These are phyloP conservation scores for Drosophila paramelanica DNA, from an alignment of 2,888 invertebrate species.

Conservation along the genomic window DNA sequence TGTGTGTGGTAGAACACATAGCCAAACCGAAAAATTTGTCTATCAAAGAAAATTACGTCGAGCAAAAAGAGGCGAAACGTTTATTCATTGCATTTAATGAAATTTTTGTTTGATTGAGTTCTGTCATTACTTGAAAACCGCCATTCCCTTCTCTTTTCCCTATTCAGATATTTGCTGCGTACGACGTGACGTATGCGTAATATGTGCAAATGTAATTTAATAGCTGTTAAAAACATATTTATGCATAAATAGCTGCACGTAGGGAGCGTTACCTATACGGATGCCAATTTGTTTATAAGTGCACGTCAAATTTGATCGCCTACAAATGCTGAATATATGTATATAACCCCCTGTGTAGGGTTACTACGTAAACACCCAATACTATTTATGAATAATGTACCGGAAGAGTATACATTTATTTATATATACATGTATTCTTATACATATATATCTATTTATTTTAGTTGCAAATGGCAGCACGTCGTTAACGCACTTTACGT, in stretches of 20 bases:
- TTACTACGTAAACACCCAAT: slow-evolving; percentile 11
- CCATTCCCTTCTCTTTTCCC: neutral
- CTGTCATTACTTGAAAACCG: slow-evolving; percentile 9
- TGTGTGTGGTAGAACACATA: neutral
- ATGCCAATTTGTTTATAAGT: slow-evolving; percentile 68
- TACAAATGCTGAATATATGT: slow-evolving; percentile 44
- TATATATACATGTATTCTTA: slow-evolving; percentile 4
- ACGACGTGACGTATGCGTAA: slow-evolving; percentile 53
- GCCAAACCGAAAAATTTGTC: slow-evolving; percentile 31
- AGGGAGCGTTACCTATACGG: slow-evolving; percentile 26
- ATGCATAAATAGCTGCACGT: slow-evolving; percentile 66
- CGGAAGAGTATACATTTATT: slow-evolving; percentile 16
- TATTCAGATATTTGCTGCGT: neutral
- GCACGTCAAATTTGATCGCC: slow-evolving; percentile 74
- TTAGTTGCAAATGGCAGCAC: slow-evolving; percentile 75
- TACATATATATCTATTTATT: slow-evolving; percentile 67
- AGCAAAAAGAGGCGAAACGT: slow-evolving; percentile 39
- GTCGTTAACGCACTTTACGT: slow-evolving; percentile 58
- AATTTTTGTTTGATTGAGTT: slow-evolving; percentile 57
- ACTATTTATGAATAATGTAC: slow-evolving; percentile 73
- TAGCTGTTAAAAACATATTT: slow-evolving; percentile 59
- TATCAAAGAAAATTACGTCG: slow-evolving; percentile 49
- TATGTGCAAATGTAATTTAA: slow-evolving; percentile 66
- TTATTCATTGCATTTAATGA: slow-evolving; percentile 68
- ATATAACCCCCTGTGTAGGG: neutral